Percentiles rank a stretch among this genome's conserved stretches.
Evolutionary conservation across 2,113 vertebrate species (phyloP).

Genomic region (Dipodomys merriami): DNA sequence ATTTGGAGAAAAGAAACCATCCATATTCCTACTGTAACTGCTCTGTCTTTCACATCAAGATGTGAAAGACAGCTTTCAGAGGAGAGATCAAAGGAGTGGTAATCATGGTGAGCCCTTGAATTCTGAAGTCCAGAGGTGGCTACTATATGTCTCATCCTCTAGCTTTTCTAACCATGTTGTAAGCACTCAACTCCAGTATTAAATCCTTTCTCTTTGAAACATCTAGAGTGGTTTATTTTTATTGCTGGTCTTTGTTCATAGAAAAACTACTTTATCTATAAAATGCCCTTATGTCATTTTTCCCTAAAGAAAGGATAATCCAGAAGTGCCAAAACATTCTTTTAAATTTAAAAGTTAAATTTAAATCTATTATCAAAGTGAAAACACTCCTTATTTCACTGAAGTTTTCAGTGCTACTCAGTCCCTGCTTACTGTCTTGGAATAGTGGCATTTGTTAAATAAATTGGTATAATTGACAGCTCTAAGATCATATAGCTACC

Average conservation of each 20-base stretch:
- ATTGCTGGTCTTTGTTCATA: neutral
- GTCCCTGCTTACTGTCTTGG: neutral
- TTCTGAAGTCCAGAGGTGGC: neutral
- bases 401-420: neutral
- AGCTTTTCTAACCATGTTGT: neutral
- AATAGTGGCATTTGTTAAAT: neutral
- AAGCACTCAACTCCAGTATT: neutral
- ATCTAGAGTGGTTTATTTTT: neutral
- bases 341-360: slow-evolving; percentile 18
- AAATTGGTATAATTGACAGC: neutral
- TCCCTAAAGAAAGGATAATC: neutral
- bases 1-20: neutral
- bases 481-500: neutral
- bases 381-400: neutral
- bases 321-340: neutral
- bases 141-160: neutral
- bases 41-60: neutral
- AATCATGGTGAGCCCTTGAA: neutral
- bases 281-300: neutral
- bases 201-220: slow-evolving; percentile 25
- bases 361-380: neutral
- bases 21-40: neutral
- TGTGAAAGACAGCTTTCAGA: neutral
- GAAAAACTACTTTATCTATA: slow-evolving; percentile 12
- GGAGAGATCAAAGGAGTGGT: neutral